Base-by-base conservation (phyloP, 1,140 invertebrate species). In the Oreohelix idahoensis region DNA sequence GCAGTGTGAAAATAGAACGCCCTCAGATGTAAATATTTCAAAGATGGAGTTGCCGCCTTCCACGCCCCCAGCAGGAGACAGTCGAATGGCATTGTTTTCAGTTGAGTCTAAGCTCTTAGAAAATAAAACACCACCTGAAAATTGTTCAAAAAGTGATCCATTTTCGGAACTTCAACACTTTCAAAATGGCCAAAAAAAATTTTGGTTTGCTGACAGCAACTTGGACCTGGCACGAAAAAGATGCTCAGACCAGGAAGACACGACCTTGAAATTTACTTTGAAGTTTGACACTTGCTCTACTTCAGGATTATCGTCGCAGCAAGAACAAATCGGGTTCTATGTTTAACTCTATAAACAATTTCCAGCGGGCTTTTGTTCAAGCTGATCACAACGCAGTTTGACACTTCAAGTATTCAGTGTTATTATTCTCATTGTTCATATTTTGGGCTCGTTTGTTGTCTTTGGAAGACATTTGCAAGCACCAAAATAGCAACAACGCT, bases 301-400 rank as follows among this genome's bases (percentile, higher is more conserved):
- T 15, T 80, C 78, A 1, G 77, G 77, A 49, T 15, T 49, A 77
- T 36, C 38, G 4, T 53, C 75, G 15, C 0, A 42, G 1, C 38
- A 81, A 35, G 79, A 81, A 49, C 79, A 81, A 51, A 71, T 71
- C 32, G 79, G 79, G 32, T 81, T 81, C 32, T 81, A 71, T 71
- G 79, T 81, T n/a, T 81, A 36, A 71, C 26, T 58, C 4, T 10
- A 58, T n/a, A n/a, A 58, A 58, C 23, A 23, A 11, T 58, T 58
- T 15, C 1, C 15, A 58, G 10, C 10, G 5, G 53, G 17, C 5
- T 23, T 58, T 58, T 10, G 23, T 58, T 58, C 23, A 58, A 4
- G 23, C 26, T 23, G 23, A 58, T 58, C 53, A 23, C 4, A 23
- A 23, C 1, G 4, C 53, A 58, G 53, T 23, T 10, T 45, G 42